phyloP scores from a whole-genome alignment of 2,113 vertebrate genomes.

The Coryphaenoides rupestris region DNA sequence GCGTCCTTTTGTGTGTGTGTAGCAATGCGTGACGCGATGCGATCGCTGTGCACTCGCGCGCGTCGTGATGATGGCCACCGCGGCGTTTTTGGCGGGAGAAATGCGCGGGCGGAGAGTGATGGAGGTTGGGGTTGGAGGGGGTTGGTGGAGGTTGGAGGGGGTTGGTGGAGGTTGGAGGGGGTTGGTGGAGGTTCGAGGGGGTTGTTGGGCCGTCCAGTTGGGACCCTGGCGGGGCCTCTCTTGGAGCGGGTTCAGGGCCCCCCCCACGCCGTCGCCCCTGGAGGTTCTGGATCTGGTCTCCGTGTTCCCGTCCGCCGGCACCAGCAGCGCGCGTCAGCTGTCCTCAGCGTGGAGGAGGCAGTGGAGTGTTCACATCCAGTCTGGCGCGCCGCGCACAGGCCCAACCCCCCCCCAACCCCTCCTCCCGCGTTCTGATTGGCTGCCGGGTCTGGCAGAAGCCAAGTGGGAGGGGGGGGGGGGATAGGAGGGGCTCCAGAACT shows the following conservation, averaged over 20 bases:
- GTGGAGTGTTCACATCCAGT: constrained; percentile 75
- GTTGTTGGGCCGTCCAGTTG: constrained; percentile 61
- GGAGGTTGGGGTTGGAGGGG: too few species aligned
- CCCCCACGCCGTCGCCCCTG: too few species aligned
- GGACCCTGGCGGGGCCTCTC: constrained; percentile 54
- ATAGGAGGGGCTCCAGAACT: too few species aligned
- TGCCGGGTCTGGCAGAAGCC: constrained; percentile 35
- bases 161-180: constrained; percentile 53
- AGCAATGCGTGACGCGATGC: too few species aligned
- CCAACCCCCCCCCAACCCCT: neutral
- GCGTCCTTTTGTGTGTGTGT: too few species aligned
- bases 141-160: constrained; percentile 1
- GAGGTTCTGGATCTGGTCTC: constrained; percentile 50
- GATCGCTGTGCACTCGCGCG: too few species aligned
- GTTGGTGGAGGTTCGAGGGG: constrained; percentile 1
- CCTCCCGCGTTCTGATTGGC: constrained; percentile 35
- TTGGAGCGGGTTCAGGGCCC: constrained; percentile 35
- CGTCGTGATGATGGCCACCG: too few species aligned
- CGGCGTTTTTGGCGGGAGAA: too few species aligned
- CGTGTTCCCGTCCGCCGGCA: constrained; percentile 65
- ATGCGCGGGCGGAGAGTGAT: too few species aligned
- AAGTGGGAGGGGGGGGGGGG: constrained; percentile 5
- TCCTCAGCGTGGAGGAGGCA: constrained; percentile 70
- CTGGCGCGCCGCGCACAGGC: constrained; percentile 62
- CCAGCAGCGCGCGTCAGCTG: constrained; percentile 72